Percentiles rank a stretch among this genome's conserved stretches.
Conservation (phyloP, 2,888 invertebrate genomes). For the Polymixis flavicincta region DNA sequence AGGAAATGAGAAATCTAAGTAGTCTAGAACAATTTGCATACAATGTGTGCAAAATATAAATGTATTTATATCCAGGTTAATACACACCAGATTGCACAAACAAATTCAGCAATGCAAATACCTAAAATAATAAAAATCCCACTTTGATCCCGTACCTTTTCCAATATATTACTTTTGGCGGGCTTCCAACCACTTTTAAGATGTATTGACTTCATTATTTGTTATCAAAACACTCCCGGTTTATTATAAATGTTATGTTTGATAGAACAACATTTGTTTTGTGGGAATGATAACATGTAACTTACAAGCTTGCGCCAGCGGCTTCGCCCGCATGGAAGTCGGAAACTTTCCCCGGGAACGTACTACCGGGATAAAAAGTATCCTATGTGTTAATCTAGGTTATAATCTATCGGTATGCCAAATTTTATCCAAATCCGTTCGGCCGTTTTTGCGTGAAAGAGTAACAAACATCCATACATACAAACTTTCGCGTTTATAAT, state of each 20-base stretch:
- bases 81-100: slow-evolving; percentile 61
- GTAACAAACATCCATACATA: too few species aligned
- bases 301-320: too few species aligned
- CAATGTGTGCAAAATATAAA: slow-evolving; percentile 34
- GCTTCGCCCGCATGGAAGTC: too few species aligned
- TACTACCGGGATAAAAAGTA: too few species aligned
- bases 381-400: too few species aligned
- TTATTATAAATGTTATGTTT: slow-evolving; percentile 54
- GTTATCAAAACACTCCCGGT: slow-evolving; percentile 50
- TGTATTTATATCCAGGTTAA: slow-evolving; percentile 56
- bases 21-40: slow-evolving; percentile 27
- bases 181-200: slow-evolving; percentile 58
- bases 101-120: slow-evolving; percentile 60
- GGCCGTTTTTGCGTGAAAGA: too few species aligned
- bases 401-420: too few species aligned
- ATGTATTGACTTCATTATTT: slow-evolving; percentile 61
- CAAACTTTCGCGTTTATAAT: too few species aligned
- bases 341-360: too few species aligned
- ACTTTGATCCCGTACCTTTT: slow-evolving; percentile 63
- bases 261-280: slow-evolving; percentile 36
- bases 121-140: slow-evolving; percentile 64
- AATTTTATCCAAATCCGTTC: too few species aligned
- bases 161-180: slow-evolving; percentile 63
- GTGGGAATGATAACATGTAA: slow-evolving; percentile 4
- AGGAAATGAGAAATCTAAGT: slow-evolving; percentile 24